Conservation (phyloP, 2,888 invertebrate genomes). For the Ectobius pallidus region DNA sequence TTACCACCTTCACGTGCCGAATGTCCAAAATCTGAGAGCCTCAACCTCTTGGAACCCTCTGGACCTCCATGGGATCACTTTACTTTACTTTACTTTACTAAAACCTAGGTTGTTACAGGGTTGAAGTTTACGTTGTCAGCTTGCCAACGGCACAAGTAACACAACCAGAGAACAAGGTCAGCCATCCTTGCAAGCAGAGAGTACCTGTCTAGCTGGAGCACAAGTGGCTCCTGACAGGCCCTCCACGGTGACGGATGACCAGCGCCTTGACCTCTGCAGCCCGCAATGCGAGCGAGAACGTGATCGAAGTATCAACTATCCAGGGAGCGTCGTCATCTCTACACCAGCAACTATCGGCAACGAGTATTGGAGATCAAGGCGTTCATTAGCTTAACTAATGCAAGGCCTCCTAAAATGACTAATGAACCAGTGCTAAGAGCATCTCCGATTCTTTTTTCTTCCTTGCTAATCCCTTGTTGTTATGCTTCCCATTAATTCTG, state of each 20-base stretch:
- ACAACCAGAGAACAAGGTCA: too few species aligned
- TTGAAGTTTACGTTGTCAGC: too few species aligned
- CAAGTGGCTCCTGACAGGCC: not conserved
- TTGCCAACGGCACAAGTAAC: too few species aligned
- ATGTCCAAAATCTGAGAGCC: too few species aligned
- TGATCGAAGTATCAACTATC: slow-evolving; percentile 20
- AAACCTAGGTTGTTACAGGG: too few species aligned
- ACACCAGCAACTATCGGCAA: not conserved
- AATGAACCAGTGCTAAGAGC: slow-evolving; percentile 12
- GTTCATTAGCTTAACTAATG: slow-evolving; percentile 14
- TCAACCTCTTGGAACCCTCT: too few species aligned
- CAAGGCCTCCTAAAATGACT: slow-evolving; percentile 13
- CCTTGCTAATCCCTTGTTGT: too few species aligned
- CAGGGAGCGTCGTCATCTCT: not conserved
- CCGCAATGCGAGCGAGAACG: slow-evolving; percentile 20
- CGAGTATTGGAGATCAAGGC: slow-evolving; percentile 6
- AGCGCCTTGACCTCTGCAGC: slow-evolving; percentile 28
- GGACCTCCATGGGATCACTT: too few species aligned
- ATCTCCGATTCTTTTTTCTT: not conserved
- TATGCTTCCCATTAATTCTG: too few species aligned
- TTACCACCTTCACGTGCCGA: too few species aligned
- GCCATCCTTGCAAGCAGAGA: not conserved
- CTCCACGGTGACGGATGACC: slow-evolving; percentile 15
- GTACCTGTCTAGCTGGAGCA: not conserved
- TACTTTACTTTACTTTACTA: too few species aligned